These are phyloP conservation scores for Glyphotaelius pellucidus DNA, from an alignment of 2,888 invertebrate genomes.

Conservation along the genomic window DNA sequence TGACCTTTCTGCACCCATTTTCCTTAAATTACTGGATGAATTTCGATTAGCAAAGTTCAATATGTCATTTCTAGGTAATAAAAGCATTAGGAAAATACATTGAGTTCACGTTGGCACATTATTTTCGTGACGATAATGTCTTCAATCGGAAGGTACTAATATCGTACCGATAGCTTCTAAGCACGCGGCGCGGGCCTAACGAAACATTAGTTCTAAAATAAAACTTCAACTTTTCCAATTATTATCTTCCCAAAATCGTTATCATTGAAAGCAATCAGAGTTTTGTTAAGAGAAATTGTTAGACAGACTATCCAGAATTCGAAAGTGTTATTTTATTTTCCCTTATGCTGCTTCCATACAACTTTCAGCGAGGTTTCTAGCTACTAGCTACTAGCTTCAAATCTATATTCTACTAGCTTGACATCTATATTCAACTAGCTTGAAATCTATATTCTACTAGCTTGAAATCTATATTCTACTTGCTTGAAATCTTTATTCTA, in stretches of 20 bases:
- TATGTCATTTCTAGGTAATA: too few species aligned
- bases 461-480: too few species aligned
- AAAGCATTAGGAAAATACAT: too few species aligned
- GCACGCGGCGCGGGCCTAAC: not conserved
- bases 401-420: too few species aligned
- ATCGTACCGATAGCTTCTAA: not conserved
- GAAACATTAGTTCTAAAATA: not conserved
- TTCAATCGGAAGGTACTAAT: too few species aligned
- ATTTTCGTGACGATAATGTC: too few species aligned
- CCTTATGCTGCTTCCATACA: not conserved
- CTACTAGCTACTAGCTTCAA: not conserved
- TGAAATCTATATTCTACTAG: too few species aligned
- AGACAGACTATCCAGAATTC: not conserved
- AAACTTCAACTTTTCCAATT: slow-evolving; percentile 2
- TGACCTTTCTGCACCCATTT: not conserved
- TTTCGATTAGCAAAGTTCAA: too few species aligned
- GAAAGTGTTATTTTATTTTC: not conserved
- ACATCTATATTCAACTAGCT: too few species aligned
- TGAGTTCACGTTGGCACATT: too few species aligned
- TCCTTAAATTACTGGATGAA: too few species aligned
- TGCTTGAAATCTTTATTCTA: too few species aligned
- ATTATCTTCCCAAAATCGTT: not conserved
- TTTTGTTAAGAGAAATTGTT: slow-evolving; percentile 2
- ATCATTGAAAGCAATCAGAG: not conserved
- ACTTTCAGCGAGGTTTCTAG: not conserved